Conservation (phyloP, 1,140 invertebrate genomes). For the Holcopasites calliopsidis region DNA sequence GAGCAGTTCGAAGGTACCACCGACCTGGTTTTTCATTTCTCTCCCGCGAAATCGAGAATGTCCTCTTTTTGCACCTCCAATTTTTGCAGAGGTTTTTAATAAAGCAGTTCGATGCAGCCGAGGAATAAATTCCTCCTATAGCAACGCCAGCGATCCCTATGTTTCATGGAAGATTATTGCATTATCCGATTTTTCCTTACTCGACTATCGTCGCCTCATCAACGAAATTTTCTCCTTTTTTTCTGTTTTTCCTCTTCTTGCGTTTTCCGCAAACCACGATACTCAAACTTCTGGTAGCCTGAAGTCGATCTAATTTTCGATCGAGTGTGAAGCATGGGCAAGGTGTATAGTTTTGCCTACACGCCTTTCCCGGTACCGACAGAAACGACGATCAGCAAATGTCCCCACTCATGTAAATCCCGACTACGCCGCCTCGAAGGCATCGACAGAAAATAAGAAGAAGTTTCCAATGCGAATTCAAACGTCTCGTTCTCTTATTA, state of each 20-base stretch:
- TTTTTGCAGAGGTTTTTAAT: conserved; percentile 9
- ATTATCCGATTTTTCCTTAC: background rate
- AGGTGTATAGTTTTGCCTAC: too few relatives aligned
- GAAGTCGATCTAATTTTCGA: background rate
- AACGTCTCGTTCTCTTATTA: too few relatives aligned
- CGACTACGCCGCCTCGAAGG: too few relatives aligned
- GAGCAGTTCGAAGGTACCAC: background rate
- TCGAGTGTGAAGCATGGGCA: too few relatives aligned
- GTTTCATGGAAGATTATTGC: background rate
- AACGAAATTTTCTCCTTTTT: background rate
- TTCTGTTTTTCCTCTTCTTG: background rate
- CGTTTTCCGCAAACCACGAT: too few relatives aligned
- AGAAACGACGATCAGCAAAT: too few relatives aligned
- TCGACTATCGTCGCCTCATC: background rate
- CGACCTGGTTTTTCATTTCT: background rate
- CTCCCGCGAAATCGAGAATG: background rate
- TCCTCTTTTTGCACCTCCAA: background rate
- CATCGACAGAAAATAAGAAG: too few relatives aligned
- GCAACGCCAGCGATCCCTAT: background rate
- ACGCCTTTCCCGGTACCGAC: too few relatives aligned
- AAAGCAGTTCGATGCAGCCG: conserved; percentile 1
- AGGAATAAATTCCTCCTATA: background rate
- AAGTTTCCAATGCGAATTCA: too few relatives aligned
- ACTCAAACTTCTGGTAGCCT: background rate
- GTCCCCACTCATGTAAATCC: too few relatives aligned